Conservation (phyloP, 2,888 invertebrate species). For the Scaptomyza caliginosa region DNA sequence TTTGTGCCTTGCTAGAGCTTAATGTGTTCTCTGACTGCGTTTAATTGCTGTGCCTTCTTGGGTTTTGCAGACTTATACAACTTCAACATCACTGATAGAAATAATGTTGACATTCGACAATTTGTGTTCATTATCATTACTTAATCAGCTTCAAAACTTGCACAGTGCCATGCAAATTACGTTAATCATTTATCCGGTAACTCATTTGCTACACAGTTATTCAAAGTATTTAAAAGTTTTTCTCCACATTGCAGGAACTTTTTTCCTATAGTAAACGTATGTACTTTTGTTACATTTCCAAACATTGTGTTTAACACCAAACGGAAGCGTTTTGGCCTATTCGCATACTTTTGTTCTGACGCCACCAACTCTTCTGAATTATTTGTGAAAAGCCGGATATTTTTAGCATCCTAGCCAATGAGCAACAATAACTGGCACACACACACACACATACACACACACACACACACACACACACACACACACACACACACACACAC, state of each 20-base stretch:
- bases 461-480: not conserved
- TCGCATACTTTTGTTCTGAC: not conserved
- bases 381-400: not conserved
- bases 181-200: conserved; percentile 3
- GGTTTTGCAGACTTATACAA: not conserved
- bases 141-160: conserved; percentile 19
- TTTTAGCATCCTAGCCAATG: conserved; percentile 1
- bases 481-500: not conserved
- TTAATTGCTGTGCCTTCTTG: conserved; percentile 42
- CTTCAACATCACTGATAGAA: conserved; percentile 7
- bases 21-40: conserved; percentile 49
- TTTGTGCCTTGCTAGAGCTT: conserved; percentile 48
- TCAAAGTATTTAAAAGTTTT: conserved; percentile 1
- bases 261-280: not conserved
- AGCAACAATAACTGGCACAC: conserved; percentile 10
- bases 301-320: not conserved
- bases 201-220: conserved; percentile 2
- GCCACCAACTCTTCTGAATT: not conserved
- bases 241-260: not conserved
- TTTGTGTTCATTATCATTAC: conserved; percentile 49
- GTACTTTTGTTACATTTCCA: too few relatives aligned
- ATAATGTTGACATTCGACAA: conserved; percentile 19
- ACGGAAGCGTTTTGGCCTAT: not conserved
- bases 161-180: conserved; percentile 14
- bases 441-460: conserved; percentile 1